Percentiles rank a stretch among this genome's conserved stretches.
Evolutionary conservation across 2,113 vertebrate species (phyloP).

Genomic region (Psilopsiagon aymara): DNA sequence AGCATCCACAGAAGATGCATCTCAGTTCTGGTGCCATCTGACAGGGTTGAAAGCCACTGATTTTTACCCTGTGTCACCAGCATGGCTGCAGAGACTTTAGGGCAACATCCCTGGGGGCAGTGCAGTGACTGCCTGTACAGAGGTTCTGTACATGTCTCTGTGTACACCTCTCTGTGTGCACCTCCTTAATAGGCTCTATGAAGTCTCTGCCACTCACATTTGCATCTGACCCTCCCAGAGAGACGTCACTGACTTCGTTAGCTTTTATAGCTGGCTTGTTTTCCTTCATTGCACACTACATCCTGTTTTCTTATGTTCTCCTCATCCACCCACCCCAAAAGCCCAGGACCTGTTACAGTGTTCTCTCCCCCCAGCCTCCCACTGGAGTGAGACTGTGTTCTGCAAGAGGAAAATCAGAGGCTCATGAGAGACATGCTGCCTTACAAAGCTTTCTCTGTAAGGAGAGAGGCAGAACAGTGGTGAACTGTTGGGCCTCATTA

Average conservation of each 20-base stretch:
- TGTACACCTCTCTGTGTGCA: neutral
- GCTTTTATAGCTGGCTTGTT: neutral
- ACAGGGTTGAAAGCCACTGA: neutral
- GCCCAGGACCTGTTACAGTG: neutral
- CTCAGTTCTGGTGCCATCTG: neutral
- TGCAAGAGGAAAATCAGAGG: neutral
- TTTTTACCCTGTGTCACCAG: neutral
- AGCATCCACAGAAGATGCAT: neutral
- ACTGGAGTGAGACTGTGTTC: neutral
- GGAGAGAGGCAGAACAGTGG: neutral
- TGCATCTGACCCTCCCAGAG: neutral
- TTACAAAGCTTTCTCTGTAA: neutral
- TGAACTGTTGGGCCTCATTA: neutral
- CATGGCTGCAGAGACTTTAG: neutral
- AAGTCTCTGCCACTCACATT: neutral
- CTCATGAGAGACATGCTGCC: fast-evolving
- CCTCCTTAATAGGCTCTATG: neutral
- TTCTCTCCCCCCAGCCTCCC: neutral
- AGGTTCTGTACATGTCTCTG: neutral
- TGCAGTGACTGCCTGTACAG: neutral
- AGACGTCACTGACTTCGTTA: neutral
- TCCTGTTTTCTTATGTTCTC: neutral
- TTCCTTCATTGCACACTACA: neutral
- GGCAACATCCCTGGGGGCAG: neutral
- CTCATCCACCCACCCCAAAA: neutral